Conservation (phyloP, 2,888 invertebrate genomes). For the Artemia sp. region DNA sequence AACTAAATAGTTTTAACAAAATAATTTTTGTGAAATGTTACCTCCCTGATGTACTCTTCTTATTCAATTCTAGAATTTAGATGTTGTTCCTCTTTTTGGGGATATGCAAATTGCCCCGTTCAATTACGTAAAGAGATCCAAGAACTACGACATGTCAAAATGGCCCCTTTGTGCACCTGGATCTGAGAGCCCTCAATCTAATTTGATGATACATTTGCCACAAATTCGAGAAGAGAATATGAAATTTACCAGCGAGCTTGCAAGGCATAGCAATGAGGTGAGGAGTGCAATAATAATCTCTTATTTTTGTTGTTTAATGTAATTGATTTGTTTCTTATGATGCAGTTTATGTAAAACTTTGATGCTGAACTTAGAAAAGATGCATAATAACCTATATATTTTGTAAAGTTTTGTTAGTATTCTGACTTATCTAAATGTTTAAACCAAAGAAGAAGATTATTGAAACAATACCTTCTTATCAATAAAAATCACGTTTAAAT, state of each 20-base stretch:
- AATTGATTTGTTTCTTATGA: not conserved
- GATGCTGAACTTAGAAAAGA: constrained; percentile 2
- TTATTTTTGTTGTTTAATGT: constrained; percentile 5
- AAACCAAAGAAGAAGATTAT: too few species aligned
- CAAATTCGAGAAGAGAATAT: constrained; percentile 91
- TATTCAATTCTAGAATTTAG: constrained; percentile 46
- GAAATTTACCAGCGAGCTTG: constrained; percentile 86
- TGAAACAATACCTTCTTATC: too few species aligned
- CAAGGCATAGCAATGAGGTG: constrained; percentile 58
- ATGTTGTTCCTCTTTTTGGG: constrained; percentile 89
- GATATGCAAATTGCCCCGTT: constrained; percentile 99
- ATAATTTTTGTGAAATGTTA: too few species aligned
- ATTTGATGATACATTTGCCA: constrained; percentile 83
- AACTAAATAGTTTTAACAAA: too few species aligned
- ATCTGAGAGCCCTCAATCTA: constrained; percentile 72
- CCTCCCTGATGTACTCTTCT: too few species aligned
- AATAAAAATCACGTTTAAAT: too few species aligned
- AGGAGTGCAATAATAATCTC: constrained; percentile 9
- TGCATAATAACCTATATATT: not conserved
- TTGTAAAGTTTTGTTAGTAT: too few species aligned
- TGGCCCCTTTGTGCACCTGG: constrained; percentile 76
- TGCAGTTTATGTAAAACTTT: not conserved
- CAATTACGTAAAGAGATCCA: constrained; percentile 84
- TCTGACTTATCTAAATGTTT: too few species aligned
- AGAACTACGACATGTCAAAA: constrained; percentile 67